Conservation (phyloP, 2,888 invertebrate genomes). For the Calameuta filiformis region DNA sequence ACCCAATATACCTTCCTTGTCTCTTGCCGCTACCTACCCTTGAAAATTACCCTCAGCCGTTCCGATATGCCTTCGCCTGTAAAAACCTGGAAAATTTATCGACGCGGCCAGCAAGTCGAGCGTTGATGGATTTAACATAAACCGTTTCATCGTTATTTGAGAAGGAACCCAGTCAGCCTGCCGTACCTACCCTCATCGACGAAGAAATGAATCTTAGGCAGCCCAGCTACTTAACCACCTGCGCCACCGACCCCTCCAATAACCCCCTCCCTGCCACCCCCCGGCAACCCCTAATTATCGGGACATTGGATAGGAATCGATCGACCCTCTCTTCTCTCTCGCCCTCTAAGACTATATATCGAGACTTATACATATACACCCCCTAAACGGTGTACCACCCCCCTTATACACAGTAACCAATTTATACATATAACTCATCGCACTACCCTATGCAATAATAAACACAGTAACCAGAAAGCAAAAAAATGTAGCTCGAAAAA, state of each 20-base stretch:
- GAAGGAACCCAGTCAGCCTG: conserved; percentile 5
- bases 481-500: background rate
- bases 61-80: background rate
- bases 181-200: background rate
- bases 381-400: background rate
- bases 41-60: background rate
- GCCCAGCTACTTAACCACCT: conserved; percentile 20
- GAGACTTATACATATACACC: background rate
- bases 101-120: conserved; percentile 15
- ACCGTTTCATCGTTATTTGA: conserved; percentile 24
- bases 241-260: conserved; percentile 10
- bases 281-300: conserved; percentile 13
- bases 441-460: background rate
- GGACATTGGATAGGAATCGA: conserved; percentile 15
- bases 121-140: conserved; percentile 25
- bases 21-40: background rate
- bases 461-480: background rate
- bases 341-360: background rate
- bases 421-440: background rate
- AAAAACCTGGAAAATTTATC: conserved; percentile 18
- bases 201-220: conserved; percentile 17
- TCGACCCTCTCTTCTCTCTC: background rate
- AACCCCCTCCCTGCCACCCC: background rate
- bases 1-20: background rate
- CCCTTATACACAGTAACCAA: background rate